Conservation (phyloP, 2,797 vertebrate genomes). For the Otus scops region DNA sequence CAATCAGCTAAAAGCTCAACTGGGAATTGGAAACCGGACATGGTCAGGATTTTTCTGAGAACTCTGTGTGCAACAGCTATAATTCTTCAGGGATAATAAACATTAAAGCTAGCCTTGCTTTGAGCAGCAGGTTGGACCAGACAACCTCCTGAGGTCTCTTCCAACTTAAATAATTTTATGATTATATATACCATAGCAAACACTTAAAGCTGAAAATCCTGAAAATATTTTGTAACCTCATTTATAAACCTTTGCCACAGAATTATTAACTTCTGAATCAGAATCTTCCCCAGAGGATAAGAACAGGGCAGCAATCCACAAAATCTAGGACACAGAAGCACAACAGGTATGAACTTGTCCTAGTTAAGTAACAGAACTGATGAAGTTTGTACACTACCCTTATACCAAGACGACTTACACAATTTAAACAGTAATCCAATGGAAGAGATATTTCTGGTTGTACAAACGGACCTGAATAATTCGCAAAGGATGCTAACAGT, state of each 20-base stretch:
- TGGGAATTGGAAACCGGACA: neutral
- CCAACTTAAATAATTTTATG: neutral
- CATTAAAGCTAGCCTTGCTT: neutral
- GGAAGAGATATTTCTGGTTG: neutral
- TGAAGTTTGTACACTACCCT: neutral
- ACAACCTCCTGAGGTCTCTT: neutral
- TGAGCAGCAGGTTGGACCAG: neutral
- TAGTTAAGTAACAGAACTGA: constrained; percentile 10
- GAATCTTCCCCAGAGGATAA: constrained; percentile 8
- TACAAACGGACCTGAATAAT: neutral
- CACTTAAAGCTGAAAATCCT: neutral
- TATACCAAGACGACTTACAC: neutral
- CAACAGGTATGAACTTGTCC: neutral
- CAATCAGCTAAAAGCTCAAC: neutral
- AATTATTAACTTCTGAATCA: constrained; percentile 33
- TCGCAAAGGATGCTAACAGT: neutral
- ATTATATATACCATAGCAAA: neutral
- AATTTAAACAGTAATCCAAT: neutral
- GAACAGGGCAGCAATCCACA: neutral
- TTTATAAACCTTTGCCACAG: constrained; percentile 8
- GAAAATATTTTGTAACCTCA: constrained; percentile 8
- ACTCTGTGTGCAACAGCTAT: neutral
- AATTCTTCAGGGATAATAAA: neutral
- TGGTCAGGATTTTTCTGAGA: neutral
- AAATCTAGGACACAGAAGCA: constrained; percentile 27